Evolutionary conservation across 1,140 invertebrate genomes (phyloP).

Genomic region (Bombus vancouverensis): DNA sequence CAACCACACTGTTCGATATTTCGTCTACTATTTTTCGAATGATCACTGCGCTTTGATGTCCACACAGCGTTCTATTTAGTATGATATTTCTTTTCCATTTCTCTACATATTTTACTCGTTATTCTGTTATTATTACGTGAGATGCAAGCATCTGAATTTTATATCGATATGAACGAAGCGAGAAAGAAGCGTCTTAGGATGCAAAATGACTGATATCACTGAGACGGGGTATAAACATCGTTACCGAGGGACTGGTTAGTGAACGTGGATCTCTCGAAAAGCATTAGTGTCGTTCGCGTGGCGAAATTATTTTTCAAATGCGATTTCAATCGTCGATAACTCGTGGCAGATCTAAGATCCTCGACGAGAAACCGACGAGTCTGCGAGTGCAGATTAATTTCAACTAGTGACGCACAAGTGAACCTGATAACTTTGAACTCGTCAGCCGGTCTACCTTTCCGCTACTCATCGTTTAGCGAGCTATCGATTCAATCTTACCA

Average conservation of each 20-base stretch:
- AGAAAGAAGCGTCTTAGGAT: neutral
- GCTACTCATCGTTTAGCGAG: neutral
- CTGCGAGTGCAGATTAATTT: conserved; percentile 15
- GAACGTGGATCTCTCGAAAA: conserved; percentile 33
- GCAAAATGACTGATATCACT: conserved; percentile 12
- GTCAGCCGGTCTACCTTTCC: neutral
- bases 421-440: conserved; percentile 19
- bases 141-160: neutral
- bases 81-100: too few species aligned
- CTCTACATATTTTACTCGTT: too few species aligned
- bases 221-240: conserved; percentile 10
- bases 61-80: neutral
- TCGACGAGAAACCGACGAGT: neutral
- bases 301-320: neutral
- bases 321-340: neutral
- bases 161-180: conserved; percentile 22
- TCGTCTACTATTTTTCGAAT: neutral
- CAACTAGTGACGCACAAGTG: neutral
- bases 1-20: conserved; percentile 20
- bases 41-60: neutral
- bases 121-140: neutral
- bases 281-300: conserved; percentile 6
- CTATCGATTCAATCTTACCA: neutral
- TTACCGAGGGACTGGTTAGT: conserved; percentile 35
- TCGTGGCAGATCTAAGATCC: neutral